Evolutionary conservation across 92 coral and sea anemone species (phyloP), one percentile per base, ranked within the genome.

Genomic region (Galaxea fascicularis): DNA sequence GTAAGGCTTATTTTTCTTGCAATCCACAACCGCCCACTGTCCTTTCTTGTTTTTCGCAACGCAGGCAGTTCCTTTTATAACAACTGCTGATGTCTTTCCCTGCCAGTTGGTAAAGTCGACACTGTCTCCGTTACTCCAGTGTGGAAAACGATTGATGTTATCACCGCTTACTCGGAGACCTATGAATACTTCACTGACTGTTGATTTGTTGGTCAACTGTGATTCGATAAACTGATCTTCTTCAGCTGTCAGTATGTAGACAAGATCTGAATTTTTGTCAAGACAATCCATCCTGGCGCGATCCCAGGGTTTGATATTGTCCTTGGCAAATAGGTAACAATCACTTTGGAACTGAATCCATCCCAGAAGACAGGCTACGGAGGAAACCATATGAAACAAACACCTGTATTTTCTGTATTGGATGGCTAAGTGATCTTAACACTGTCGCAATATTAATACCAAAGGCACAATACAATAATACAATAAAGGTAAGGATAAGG

Each of bases 1-100:
- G 70, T 82, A 76, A 9, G 81, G 78, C 62, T 64, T 49, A 1
- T 16, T 16, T 35, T 22, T 30, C 21, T 29, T 17, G 69, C 91
- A 88, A 21, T 45, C 14, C n/a, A 20, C 53, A 63, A 62, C 76
- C 28, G 58, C 30, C 91, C 91, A 88, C 4, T 64, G 41, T 41
- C 91, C 91, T 14, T 26, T 63, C 15, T 31, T 26, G n/a, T 66
- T 69, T 28, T 82, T 82, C 9, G 52, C 46, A 44, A 70, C 91
- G 54, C 91, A 88, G 20, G 88, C 88, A 53, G 60, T 22, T 49
- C 63, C 49, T 27, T 15, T 22, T 13, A 52, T 20, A 66, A n/a
- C 15, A 29, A 0, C 24, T 15, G 16, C 49, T 64, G 62, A 20
- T 0, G 63, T 53, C 8, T 25, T 52, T 12, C 0, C 75, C 15